Evolutionary conservation across 1,140 invertebrate genomes (phyloP), one percentile per base, ranked within the genome.

Genomic region (Diorhabda carinulata): DNA sequence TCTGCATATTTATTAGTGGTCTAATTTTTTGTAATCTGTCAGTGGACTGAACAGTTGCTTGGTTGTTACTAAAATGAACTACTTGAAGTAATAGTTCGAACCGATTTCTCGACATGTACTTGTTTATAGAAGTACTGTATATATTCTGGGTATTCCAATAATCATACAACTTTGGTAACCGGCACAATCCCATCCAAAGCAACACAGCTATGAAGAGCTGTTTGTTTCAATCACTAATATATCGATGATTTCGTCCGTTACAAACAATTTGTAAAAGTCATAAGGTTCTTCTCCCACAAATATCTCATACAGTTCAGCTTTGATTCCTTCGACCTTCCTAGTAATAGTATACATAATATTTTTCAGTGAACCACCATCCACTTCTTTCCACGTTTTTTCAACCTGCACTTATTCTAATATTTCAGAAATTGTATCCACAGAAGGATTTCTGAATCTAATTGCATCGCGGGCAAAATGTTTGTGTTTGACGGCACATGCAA

Each of bases 61-160:
- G 57, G 64, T 78, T 78, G 58, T 78, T 70, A 43, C 59, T 25
- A 69, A 76, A 76, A 73, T 77, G 74, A 64, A 69, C 73, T 45
- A 69, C 65, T 58, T 57, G 67, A n/a, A 76, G 66, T 45, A 78
- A 63, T 41, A 76, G 41, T 65, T 78, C 61, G 65, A 78, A 78
- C 41, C 77, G 64, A 65, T 77, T 76, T 65, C 73, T 64, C 10
- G 70, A 70, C 70, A 76, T 74, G 43, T 69, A 60, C 57, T 74
- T 71, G 6, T 64, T 57, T 70, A 69, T 44, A 43, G 25, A 9
- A 56, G 67, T 74, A 56, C 59, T 68, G 60, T 70, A 75, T 6
- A 75, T 25, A 25, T 25, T 3, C 44, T 69, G 45, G 59, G 40
- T 61, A 40, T 57, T 59, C 70, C 74, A 76, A 61, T 68, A 71